Conservation (phyloP, 2,113 vertebrate species). For the Sylvilagus bachmani region DNA sequence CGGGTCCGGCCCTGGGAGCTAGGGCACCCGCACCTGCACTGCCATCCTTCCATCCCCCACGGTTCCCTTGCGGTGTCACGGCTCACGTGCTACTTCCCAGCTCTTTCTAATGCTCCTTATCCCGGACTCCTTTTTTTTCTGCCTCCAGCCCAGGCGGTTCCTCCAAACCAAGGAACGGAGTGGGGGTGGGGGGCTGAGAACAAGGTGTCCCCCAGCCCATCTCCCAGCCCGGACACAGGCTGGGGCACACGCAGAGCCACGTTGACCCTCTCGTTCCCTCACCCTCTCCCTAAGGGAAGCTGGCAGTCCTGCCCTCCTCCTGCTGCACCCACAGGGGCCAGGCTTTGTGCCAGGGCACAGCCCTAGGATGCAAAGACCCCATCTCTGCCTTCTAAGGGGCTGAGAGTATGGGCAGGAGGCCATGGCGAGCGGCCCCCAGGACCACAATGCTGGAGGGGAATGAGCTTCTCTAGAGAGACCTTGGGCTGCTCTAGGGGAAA, state of each 20-base stretch:
- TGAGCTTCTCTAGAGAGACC: not conserved
- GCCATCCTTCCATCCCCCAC: not conserved
- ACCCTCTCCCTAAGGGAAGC: not conserved
- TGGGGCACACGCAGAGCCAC: not conserved
- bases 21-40: not conserved
- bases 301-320: not conserved
- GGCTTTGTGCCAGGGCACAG: not conserved
- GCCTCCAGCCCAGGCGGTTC: not conserved
- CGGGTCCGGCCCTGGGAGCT: not conserved
- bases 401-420: not conserved
- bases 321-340: not conserved
- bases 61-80: fast-evolving
- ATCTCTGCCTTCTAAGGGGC: not conserved
- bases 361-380: not conserved
- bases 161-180: not conserved
- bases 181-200: not conserved
- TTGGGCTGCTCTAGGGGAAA: not conserved
- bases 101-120: not conserved
- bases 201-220: not conserved
- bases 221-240: not conserved
- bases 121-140: not conserved
- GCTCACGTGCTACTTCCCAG: not conserved
- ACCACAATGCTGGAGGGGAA: not conserved
- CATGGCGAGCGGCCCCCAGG: not conserved
- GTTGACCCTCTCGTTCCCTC: not conserved